Percentiles rank a stretch among this genome's conserved stretches.
Conservation (phyloP, 2,113 vertebrate species). For the Pogonocichla stellata region DNA sequence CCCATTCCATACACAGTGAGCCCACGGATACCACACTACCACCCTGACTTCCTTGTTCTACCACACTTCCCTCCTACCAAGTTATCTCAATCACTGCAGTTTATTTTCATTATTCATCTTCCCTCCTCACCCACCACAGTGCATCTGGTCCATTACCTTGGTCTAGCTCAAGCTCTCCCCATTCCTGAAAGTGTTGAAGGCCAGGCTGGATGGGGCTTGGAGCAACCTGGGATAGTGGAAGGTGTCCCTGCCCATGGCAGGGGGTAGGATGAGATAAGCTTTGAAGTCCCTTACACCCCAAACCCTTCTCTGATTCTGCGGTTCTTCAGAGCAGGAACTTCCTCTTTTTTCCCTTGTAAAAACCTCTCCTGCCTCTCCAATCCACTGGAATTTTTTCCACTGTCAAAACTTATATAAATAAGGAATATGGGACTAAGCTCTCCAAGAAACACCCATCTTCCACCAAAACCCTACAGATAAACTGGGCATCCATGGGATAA, state of each 20-base stretch:
- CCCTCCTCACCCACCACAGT: background rate
- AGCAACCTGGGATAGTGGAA: background rate
- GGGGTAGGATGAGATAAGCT: background rate
- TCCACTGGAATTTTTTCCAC: background rate
- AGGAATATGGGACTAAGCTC: background rate
- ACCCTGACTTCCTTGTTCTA: too few relatives aligned
- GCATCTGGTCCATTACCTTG: background rate
- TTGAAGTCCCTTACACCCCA: background rate
- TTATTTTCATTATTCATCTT: background rate
- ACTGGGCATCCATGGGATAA: background rate
- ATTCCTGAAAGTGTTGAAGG: background rate
- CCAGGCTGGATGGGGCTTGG: accelerated
- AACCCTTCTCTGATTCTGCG: background rate
- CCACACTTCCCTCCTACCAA: background rate
- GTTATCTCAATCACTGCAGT: background rate
- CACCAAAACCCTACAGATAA: background rate
- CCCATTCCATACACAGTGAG: background rate
- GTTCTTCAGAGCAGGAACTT: background rate
- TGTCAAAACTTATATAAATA: background rate
- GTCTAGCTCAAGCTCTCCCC: background rate
- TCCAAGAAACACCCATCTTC: background rate
- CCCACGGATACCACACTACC: background rate
- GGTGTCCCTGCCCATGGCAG: background rate
- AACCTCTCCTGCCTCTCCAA: background rate
- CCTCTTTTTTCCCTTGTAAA: background rate